Evolutionary conservation across 2,888 invertebrate genomes (phyloP).

Genomic region (Silvanus unidentatus): DNA sequence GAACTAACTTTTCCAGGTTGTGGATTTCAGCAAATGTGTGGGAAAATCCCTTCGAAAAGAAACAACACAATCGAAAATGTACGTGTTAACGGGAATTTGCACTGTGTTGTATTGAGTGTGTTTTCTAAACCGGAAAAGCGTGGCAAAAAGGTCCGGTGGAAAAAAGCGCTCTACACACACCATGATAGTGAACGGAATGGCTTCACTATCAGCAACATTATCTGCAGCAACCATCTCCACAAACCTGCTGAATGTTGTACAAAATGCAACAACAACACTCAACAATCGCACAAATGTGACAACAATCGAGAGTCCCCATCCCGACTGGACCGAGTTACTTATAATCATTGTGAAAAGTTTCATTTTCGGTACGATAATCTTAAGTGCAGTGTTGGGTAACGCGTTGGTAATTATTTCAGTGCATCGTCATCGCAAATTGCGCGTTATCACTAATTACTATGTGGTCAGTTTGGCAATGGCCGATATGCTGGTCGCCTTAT

Average conservation of each 20-base stretch:
- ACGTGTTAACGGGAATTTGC: too few relatives aligned
- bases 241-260: constrained; percentile 28
- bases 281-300: constrained; percentile 35
- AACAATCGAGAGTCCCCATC: constrained; percentile 39
- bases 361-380: constrained; percentile 79
- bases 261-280: constrained; percentile 27
- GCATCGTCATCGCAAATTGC: constrained; percentile 70
- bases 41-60: too few relatives aligned
- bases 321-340: constrained; percentile 52
- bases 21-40: too few relatives aligned
- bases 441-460: constrained; percentile 92
- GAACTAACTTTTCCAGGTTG: too few relatives aligned
- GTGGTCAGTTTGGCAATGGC: constrained; percentile 92
- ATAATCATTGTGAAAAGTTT: constrained; percentile 66
- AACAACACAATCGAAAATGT: too few relatives aligned
- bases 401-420: constrained; percentile 84
- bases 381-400: constrained; percentile 87
- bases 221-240: constrained; percentile 37
- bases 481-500: constrained; percentile 85
- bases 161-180: constrained; percentile 28
- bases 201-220: constrained; percentile 40
- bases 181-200: constrained; percentile 47
- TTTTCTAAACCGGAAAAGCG: too few relatives aligned
- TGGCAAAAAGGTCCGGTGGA: too few relatives aligned
- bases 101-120: too few relatives aligned